Percentiles rank a stretch among this genome's conserved stretches.
Evolutionary conservation across 2,113 vertebrate species (phyloP).

Genomic region (Agapornis roseicollis): DNA sequence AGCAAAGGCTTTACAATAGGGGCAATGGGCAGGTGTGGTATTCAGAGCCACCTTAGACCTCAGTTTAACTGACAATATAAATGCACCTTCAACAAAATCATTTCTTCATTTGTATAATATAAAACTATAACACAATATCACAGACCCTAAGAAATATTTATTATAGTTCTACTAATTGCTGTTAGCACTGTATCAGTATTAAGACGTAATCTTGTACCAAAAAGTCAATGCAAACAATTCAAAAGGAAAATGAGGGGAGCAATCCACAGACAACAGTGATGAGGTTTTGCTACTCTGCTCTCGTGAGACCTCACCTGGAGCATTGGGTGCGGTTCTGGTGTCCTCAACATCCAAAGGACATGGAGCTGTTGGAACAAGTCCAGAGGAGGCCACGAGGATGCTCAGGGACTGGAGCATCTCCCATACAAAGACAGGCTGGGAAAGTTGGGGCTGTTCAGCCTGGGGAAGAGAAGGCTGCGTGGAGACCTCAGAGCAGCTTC

Average conservation of each 20-base stretch:
- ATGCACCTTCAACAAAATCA: neutral
- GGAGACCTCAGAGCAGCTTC: too few relatives aligned
- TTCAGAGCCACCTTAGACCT: neutral
- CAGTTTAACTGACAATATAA: neutral
- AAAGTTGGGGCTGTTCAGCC: too few relatives aligned
- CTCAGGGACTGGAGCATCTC: too few relatives aligned
- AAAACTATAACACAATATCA: neutral
- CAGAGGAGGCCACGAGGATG: too few relatives aligned
- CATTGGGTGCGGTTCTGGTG: too few relatives aligned
- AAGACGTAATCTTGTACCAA: neutral
- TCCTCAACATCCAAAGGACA: too few relatives aligned
- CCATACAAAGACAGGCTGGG: too few relatives aligned
- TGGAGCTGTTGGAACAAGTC: too few relatives aligned
- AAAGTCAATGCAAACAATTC: neutral
- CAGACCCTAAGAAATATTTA: neutral
- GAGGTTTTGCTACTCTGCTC: neutral
- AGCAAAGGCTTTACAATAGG: neutral
- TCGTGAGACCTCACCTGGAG: too few relatives aligned
- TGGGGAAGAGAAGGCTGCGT: too few relatives aligned
- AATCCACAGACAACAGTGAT: neutral
- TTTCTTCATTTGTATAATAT: neutral
- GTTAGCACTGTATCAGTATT: neutral
- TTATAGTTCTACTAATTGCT: neutral
- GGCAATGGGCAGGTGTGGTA: neutral
- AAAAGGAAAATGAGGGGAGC: neutral